These are phyloP conservation scores for Alauda arvensis DNA, from an alignment of 2,797 vertebrate genomes.

Conservation along the genomic window DNA sequence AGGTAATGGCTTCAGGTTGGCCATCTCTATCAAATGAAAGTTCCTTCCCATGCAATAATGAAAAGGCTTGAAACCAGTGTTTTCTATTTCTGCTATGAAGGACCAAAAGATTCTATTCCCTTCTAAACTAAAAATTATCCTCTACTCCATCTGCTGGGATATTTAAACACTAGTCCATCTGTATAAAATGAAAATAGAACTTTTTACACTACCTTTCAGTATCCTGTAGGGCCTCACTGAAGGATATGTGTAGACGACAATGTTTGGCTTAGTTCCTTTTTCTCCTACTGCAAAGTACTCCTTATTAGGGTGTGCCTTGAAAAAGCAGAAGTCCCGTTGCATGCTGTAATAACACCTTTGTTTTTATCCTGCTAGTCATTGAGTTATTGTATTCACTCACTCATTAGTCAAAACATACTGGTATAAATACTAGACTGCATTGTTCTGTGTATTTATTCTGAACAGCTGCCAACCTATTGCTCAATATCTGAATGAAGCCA, in stretches of 20 bases:
- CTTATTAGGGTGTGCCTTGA: conserved; percentile 83
- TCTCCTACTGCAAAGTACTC: conserved; percentile 85
- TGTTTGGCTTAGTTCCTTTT: conserved; percentile 83
- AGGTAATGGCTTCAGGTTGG: not conserved
- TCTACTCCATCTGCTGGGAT: conserved; percentile 17
- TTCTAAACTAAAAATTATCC: not conserved
- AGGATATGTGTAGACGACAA: conserved; percentile 88
- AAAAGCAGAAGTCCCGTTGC: conserved; percentile 50
- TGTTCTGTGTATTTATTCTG: not conserved
- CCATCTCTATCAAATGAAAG: not conserved
- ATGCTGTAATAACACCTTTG: not conserved
- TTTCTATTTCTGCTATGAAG: not conserved
- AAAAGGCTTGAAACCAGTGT: not conserved
- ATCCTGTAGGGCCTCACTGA: conserved; percentile 81
- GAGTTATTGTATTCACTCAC: not conserved
- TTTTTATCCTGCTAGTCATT: not conserved
- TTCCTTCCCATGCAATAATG: not conserved
- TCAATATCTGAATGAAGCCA: not conserved
- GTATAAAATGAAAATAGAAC: not conserved
- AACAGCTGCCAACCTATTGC: not conserved
- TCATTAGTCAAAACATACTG: not conserved
- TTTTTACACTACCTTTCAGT: conserved; percentile 79
- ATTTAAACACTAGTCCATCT: not conserved
- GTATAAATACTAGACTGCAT: not conserved
- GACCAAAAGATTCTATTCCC: not conserved